Evolutionary conservation across 2,113 vertebrate genomes (phyloP), one percentile per base, ranked within the genome.

Genomic region (Amia ocellicauda): DNA sequence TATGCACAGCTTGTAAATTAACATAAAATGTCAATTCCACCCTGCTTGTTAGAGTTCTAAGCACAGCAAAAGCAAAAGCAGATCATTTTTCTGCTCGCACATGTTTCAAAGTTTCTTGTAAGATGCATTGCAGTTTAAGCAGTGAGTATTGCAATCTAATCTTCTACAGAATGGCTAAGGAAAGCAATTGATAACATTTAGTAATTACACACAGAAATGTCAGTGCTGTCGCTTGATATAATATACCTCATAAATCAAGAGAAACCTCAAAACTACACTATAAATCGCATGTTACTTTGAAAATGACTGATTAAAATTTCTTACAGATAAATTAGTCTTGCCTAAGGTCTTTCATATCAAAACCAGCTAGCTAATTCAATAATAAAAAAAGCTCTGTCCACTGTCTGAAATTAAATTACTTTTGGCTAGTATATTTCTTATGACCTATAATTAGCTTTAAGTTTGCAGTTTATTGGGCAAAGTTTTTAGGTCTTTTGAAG

Each of bases 181-280:
- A 24, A 36, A 62, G 55, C 31, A 61, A 45, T 52, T 19, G 67
- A 57, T 59, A 59, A 69, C 61, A 28, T 59, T 59, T 26, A 20
- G 36, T 36, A 7, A 58, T 63, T 51, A 58, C 31, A 52, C 31
- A 10, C 54, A 58, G 45, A 68, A 68, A 68, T 63, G 67, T 26
- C 60, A 63, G 10, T 23, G 13, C 53, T 57, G 66, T 53, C 66
- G 50, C 67, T 52, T 11, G 24, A 69, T 52, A 52, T 63, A 63
- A 63, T 56, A 50, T 20, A 50, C 4, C 45, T 50, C 67, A 69
- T 69, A 69, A 69, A 63, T 69, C 67, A 69, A 22, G 22, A 23
- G 11, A 52, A 22, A 45, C 28, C 55, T 19, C 31, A 31, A 52
- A 19, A 23, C 53, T 49, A 27, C 60, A 26, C 52, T 42, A 55